Base-by-base conservation (phyloP, 2,113 vertebrate genomes). In the Sebastes fasciatus region DNA sequence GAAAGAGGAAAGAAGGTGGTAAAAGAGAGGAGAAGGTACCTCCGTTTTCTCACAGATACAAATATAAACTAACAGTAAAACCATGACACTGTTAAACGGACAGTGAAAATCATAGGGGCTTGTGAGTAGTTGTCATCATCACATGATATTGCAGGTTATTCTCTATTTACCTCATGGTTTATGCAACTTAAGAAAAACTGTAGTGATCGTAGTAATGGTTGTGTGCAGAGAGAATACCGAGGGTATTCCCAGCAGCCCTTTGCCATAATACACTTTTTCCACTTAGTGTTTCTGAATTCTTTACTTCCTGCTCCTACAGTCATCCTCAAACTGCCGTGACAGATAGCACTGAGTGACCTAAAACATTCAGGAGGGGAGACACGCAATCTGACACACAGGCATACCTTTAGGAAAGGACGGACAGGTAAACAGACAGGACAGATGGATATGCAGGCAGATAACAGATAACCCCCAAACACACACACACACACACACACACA, bases 331-430 rank as follows among this genome's bases (percentile, higher is more conserved):
- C 65, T 70, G 65, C 13, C 0, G 14, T 87, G 82, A 77, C 71
- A 79, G 66, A 76, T 43, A 43, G 10, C 61, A 77, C 61, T 8
- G 82, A 82, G 34, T 85, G 67, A 83, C 85, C 82, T 74, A 16
- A 77, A 77, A 82, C 48, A 74, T 79, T 82, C 62, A 71, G n/a
- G 34, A 74, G 43, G 72, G 74, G n/a, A 68, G 71, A 34, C 70
- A 84, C n/a, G 4, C 80, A 71, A 80, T 64, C 71, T 76, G 84
- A 83, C 68, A 68, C 66, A 83, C 54, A 63, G 70, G 26, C 42
- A 48, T 43, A 80, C 67, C 74, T 84, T 73, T 48, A 62, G 73
- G 60, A 78, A 57, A 78, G 60, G 69, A 80, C 48, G 64, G 17
- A 60, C 67, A 86, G 55, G 49, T 69, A 55, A 74, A 65, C 63